Base-by-base conservation (phyloP, 1,140 invertebrate genomes). In the Oncopeltus fasciatus region DNA sequence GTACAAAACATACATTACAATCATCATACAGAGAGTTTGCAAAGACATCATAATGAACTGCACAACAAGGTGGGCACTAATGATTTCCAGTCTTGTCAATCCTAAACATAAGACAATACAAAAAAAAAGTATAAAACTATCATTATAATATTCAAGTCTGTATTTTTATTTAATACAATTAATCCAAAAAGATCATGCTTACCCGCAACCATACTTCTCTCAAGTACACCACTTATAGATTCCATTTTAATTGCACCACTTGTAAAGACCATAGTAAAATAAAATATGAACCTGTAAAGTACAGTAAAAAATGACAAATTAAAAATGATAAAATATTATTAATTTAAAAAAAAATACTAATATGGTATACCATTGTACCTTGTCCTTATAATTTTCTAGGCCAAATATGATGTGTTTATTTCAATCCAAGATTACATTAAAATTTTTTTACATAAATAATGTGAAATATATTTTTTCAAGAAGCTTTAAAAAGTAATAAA, bases 271-370 rank as follows among this genome's bases (percentile, higher is more conserved):
- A 67, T 61, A 2, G 68, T 67, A 0, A 69, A 61, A 21, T 67
- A 68, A 56, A 69, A 69, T 8, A 67, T 62, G 43, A 68, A 69
- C 47, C 68, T 69, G 53, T n/a, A 64, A 62, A 43, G n/a, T 4
- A 33, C 27, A 58, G 27, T 24, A 5, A 56, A 57, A 63, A n/a
- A 53, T 38, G n/a, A n/a, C n/a, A n/a, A n/a, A n/a, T n/a, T n/a
- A n/a, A n/a, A n/a, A n/a, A n/a, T n/a, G n/a, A n/a, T n/a, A n/a
- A n/a, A n/a, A n/a, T n/a, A 21, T 49, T 12, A 57, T 29, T 24
- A 59, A 31, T 1, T 29, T 59, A 2, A 38, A 59, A 59, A 38
- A 33, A 18, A 51, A 18, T 38, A 76, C 81, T 83, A 57, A 57
- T 57, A n/a, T n/a, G n/a, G n/a, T n/a, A n/a, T n/a, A n/a, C n/a